These are phyloP conservation scores for Lycocerus yunnanus DNA, from an alignment of 2,888 invertebrate genomes.

Conservation along the genomic window DNA sequence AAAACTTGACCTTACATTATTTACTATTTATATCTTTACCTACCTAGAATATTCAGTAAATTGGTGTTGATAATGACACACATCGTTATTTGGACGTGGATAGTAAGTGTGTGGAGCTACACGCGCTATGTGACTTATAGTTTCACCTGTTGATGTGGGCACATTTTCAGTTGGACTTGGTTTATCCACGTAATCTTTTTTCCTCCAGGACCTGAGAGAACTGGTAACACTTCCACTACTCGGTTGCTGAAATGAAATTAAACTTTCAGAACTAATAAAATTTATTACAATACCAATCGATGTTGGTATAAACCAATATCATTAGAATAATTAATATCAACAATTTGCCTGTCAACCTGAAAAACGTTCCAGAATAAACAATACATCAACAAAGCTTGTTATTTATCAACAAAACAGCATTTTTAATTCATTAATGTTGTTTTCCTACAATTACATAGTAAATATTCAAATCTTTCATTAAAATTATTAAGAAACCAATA, in stretches of 20 bases:
- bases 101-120: slow-evolving; percentile 54
- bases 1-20: background rate
- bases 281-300: background rate
- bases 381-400: background rate
- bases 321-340: background rate
- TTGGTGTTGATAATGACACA: slow-evolving; percentile 39
- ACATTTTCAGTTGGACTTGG: slow-evolving; percentile 30
- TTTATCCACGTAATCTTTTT: slow-evolving; percentile 50
- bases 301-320: background rate
- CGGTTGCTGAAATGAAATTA: slow-evolving; percentile 12
- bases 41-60: background rate
- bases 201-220: slow-evolving; percentile 51
- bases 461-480: background rate
- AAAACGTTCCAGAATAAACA: background rate
- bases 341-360: background rate
- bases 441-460: background rate
- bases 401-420: background rate
- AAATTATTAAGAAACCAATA: background rate
- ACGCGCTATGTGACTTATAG: slow-evolving; percentile 49
- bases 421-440: background rate
- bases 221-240: slow-evolving; percentile 41
- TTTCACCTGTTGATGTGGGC: slow-evolving; percentile 31
- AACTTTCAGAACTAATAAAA: background rate
- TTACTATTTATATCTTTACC: background rate
- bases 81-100: slow-evolving; percentile 44